These are phyloP conservation scores for Adrianichthys oophorus DNA, from an alignment of 2,797 vertebrate species.

Conservation along the genomic window DNA sequence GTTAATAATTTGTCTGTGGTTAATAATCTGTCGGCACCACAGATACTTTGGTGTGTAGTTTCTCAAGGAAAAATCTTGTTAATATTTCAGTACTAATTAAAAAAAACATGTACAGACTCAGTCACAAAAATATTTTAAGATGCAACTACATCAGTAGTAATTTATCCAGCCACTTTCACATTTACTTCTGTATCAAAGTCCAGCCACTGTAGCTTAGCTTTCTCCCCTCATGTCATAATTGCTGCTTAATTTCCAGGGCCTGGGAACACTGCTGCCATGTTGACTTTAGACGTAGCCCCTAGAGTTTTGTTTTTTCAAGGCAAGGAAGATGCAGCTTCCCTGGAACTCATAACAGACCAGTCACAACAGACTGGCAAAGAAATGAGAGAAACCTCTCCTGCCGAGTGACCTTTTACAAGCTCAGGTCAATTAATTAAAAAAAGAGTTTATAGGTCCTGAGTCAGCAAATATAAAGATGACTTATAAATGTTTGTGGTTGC, in stretches of 20 bases:
- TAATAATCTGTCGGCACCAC: too few relatives aligned
- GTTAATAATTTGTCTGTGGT: too few relatives aligned
- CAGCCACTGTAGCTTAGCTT: conserved; percentile 13
- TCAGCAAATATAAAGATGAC: neutral
- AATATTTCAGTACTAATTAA: neutral
- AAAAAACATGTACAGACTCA: neutral
- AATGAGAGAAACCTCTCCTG: conserved; percentile 13
- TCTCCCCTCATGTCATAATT: conserved; percentile 58
- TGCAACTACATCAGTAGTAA: neutral
- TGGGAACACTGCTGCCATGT: conserved; percentile 72
- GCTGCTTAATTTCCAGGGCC: conserved; percentile 57
- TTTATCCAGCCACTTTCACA: conserved; percentile 1
- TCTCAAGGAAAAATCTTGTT: too few relatives aligned
- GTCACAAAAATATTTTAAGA: conserved; percentile 4
- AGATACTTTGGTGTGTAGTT: too few relatives aligned
- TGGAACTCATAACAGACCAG: conserved; percentile 34
- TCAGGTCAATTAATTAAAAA: neutral
- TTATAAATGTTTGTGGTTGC: too few relatives aligned
- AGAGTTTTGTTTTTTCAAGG: conserved; percentile 61
- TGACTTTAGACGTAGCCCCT: conserved; percentile 71
- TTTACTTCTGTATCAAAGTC: conserved; percentile 11
- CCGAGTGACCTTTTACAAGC: conserved; percentile 2
- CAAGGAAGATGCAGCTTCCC: conserved; percentile 44
- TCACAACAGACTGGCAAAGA: conserved; percentile 15
- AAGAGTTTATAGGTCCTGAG: neutral